Evolutionary conservation across 2,113 vertebrate species (phyloP), one percentile per base, ranked within the genome.

Genomic region (Pterophyllum scalare): DNA sequence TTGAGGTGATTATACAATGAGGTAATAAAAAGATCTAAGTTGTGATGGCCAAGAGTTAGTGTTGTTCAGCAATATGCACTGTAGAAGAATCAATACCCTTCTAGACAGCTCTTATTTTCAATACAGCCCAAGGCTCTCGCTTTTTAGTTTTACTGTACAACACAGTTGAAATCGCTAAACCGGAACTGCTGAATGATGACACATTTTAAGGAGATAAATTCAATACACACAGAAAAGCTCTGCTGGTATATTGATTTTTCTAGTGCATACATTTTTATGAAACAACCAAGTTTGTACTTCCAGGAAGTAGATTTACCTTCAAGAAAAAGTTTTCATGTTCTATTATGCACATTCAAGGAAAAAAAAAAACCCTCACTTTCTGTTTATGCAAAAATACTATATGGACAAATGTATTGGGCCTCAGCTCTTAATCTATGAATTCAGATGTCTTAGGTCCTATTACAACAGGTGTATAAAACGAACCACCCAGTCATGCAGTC

Each of bases 71-170:
- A 13, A 62, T 22, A 67, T 31, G 56, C 20, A 9, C 35, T 38
- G 9, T 38, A 49, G 62, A 67, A 79, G 22, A 72, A 81, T 59
- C 20, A 57, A 59, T 81, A 15, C 62, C 15, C 38, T 61, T 77
- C 74, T 26, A 38, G 14, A 24, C 7, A 46, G 15, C 26, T 82
- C 84, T 65, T 19, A 81, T 89, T 88, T 70, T n/a, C 4, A 3
- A 4, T 33, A 10, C 64, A 57, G 46, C 12, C 28, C 54, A 75
- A 85, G 67, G 83, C 13, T 62, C 6, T 17, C 54, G 31, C 59
- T 70, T 72, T 74, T 77, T 43, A 75, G n/a, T 3, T 70, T 70
- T 14, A 17, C 15, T 59, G 14, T 35, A 59, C 70, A 10, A 56
- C 28, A 20, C 2, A 33, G 10, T 24, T 33, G 13, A 40, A 82